Percentiles rank a stretch among this genome's conserved stretches.
These are phyloP conservation scores for Erethizon dorsatum DNA, from an alignment of 2,797 vertebrate genomes.

Conservation along the genomic window DNA sequence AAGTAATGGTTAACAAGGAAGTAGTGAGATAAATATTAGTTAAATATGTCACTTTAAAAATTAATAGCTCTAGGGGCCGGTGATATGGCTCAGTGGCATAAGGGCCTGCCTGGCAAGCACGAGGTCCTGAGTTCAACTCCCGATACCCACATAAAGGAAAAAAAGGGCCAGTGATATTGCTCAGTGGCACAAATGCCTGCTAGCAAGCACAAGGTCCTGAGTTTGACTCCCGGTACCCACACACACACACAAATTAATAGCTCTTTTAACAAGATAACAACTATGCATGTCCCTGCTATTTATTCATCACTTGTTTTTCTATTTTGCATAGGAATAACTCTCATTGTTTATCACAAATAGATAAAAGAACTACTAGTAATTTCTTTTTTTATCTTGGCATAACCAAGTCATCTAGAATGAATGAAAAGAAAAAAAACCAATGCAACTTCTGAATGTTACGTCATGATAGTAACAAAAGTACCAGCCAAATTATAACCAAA, in stretches of 20 bases:
- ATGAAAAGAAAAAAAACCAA: slow-evolving; percentile 18
- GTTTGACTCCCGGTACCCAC: no score
- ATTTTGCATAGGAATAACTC: background rate
- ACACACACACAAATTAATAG: background rate
- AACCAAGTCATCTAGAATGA: background rate
- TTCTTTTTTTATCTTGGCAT: background rate
- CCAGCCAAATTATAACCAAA: background rate
- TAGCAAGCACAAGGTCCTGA: no score
- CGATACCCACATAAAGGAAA: no score
- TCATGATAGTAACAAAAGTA: background rate
- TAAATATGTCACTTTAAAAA: background rate
- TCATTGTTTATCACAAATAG: slow-evolving; percentile 1
- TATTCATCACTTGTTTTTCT: background rate
- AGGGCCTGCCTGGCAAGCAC: no score
- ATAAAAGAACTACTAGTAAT: background rate
- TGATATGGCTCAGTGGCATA: no score
- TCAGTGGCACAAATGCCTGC: no score
- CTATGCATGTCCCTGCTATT: background rate
- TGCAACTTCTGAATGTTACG: background rate
- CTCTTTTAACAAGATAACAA: slow-evolving; percentile 44
- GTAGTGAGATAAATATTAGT: background rate
- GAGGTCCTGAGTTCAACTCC: no score
- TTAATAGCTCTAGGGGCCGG: background rate
- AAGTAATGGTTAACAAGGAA: background rate
- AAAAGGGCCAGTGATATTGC: no score